phyloP scores from a whole-genome alignment of 2,888 invertebrate species.

The Diachrysia chrysitis region DNA sequence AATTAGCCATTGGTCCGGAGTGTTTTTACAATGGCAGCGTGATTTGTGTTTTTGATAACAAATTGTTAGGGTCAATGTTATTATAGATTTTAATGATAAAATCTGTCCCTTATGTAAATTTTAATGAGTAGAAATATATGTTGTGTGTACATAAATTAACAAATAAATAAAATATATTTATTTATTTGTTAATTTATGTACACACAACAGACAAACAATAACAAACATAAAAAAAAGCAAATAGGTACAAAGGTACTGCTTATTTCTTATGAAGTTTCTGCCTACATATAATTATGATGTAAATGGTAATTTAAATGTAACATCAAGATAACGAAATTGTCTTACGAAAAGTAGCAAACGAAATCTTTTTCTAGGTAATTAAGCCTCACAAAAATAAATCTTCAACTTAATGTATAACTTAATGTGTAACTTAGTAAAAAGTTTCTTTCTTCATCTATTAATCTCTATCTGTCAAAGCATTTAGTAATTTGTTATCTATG shows the following conservation, averaged over 20 bases:
- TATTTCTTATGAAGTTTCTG: too few species aligned
- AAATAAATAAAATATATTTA: background rate
- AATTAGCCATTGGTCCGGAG: conserved; percentile 56
- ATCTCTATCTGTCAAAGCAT: conserved; percentile 80
- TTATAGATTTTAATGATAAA: conserved; percentile 54
- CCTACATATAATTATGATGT: too few species aligned
- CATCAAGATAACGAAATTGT: background rate
- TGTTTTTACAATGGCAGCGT: conserved; percentile 61
- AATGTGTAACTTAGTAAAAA: conserved; percentile 20
- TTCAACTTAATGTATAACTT: conserved; percentile 13
- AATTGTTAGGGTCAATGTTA: conserved; percentile 57
- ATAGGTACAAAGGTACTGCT: too few species aligned
- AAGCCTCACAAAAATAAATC: conserved; percentile 8
- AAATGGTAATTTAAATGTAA: background rate
- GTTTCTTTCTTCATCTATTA: conserved; percentile 63
- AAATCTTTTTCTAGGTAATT: background rate
- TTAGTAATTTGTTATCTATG: conserved; percentile 62
- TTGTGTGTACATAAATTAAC: too few species aligned
- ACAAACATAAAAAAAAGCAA: too few species aligned
- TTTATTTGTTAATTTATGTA: too few species aligned
- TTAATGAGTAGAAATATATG: background rate
- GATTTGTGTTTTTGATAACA: conserved; percentile 71
- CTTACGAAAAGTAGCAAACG: background rate
- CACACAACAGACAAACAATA: too few species aligned
- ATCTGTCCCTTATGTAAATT: conserved; percentile 9